Evolutionary conservation across 2,888 invertebrate genomes (phyloP).

Genomic region (Metalampra italica): DNA sequence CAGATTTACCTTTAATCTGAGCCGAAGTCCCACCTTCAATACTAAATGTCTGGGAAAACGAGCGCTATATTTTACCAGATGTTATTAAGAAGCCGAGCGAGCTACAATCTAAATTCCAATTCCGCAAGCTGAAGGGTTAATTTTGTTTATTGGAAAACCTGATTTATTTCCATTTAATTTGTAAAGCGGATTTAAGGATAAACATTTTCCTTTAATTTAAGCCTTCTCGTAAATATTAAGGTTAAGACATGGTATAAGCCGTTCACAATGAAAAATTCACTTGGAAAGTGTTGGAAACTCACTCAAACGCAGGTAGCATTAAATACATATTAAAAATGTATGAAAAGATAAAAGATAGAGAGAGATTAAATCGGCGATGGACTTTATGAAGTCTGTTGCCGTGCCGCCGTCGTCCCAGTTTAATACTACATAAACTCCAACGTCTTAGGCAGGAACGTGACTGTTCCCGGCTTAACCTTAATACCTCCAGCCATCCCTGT

Average conservation of each 20-base stretch:
- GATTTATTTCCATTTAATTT: neutral
- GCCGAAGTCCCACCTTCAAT: neutral
- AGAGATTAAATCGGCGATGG: neutral
- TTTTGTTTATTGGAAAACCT: neutral
- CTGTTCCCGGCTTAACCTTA: conserved; percentile 9
- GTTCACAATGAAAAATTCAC: too few species aligned
- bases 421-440: conserved; percentile 8
- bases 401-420: neutral
- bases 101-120: neutral
- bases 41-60: neutral
- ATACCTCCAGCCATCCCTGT: conserved; percentile 8
- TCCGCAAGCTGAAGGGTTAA: neutral
- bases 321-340: neutral
- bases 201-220: too few species aligned
- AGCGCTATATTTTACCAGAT: conserved; percentile 3
- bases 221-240: too few species aligned
- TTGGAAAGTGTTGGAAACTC: neutral
- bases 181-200: too few species aligned
- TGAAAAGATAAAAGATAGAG: neutral
- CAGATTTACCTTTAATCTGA: conserved; percentile 2
- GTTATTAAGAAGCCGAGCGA: conserved; percentile 5
- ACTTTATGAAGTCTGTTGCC: neutral
- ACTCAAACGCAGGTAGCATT: neutral
- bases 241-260: too few species aligned
- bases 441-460: conserved; percentile 7